Evolutionary conservation across 2,888 invertebrate species (phyloP).

Genomic region (Elegia similella): DNA sequence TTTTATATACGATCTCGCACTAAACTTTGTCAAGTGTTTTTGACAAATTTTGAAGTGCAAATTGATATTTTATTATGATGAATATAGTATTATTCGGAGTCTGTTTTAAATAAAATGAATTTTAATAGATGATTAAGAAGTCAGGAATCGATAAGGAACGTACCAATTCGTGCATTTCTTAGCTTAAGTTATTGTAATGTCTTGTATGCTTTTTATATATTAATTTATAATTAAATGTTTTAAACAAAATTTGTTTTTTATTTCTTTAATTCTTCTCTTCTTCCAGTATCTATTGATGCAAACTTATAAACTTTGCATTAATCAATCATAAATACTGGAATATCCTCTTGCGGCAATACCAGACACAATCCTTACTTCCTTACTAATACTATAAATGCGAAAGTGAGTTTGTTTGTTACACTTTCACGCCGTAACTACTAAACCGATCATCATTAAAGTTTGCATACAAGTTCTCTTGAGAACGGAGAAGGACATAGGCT

Average conservation of each 20-base stretch:
- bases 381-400: no score
- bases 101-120: constrained; percentile 48
- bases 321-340: no score
- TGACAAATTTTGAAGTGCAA: constrained; percentile 55
- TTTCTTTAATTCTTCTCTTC: constrained; percentile 16
- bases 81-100: constrained; percentile 57
- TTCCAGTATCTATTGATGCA: no score
- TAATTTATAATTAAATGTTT: constrained; percentile 78
- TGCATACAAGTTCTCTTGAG: no score
- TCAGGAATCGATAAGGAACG: constrained; percentile 53
- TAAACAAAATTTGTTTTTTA: constrained; percentile 43
- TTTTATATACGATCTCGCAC: constrained; percentile 34
- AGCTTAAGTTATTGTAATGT: constrained; percentile 65
- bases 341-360: no score
- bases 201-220: constrained; percentile 76
- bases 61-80: constrained; percentile 42
- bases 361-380: no score
- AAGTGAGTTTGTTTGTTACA: no score
- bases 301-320: no score
- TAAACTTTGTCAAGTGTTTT: constrained; percentile 44
- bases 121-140: constrained; percentile 42
- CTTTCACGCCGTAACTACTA: no score
- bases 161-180: constrained; percentile 79
- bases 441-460: no score
- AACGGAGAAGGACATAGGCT: no score